phyloP scores from a whole-genome alignment of 2,797 vertebrate species.

The Ptychobarbus kaznakovi region DNA sequence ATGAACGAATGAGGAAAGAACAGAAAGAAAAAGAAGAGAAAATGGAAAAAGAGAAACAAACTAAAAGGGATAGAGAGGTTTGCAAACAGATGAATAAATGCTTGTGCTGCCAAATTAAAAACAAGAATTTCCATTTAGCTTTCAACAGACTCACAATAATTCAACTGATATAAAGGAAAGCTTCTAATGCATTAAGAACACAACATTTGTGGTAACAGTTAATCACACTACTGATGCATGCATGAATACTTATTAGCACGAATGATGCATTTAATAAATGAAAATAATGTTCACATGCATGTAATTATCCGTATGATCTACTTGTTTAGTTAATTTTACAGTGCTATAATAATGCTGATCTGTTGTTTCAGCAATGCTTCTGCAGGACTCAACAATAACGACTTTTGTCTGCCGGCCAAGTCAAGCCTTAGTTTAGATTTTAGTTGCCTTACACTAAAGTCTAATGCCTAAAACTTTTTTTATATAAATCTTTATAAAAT shows the following conservation, averaged over 20 bases:
- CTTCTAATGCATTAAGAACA: neutral
- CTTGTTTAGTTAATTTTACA: neutral
- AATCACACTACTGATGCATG: constrained; percentile 27
- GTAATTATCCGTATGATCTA: neutral
- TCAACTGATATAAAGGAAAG: neutral
- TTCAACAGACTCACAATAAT: neutral
- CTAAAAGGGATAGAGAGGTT: constrained; percentile 80
- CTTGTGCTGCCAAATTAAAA: constrained; percentile 10
- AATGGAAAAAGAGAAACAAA: constrained; percentile 66
- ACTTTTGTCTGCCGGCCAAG: neutral
- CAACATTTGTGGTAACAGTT: neutral
- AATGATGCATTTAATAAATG: neutral
- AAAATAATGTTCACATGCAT: constrained; percentile 5
- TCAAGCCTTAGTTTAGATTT: neutral
- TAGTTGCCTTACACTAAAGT: neutral
- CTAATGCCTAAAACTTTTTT: neutral
- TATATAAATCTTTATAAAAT: neutral
- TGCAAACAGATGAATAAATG: constrained; percentile 67
- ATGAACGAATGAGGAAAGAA: constrained; percentile 65
- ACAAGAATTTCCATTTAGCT: constrained; percentile 5
- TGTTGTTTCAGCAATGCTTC: constrained; percentile 25
- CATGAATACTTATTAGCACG: constrained; percentile 3
- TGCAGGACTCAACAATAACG: constrained; percentile 15
- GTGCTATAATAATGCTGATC: constrained; percentile 16
- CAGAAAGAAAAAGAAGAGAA: constrained; percentile 64